Evolutionary conservation across 2,888 invertebrate genomes (phyloP).

Genomic region (Phrixothrix hirtus): DNA sequence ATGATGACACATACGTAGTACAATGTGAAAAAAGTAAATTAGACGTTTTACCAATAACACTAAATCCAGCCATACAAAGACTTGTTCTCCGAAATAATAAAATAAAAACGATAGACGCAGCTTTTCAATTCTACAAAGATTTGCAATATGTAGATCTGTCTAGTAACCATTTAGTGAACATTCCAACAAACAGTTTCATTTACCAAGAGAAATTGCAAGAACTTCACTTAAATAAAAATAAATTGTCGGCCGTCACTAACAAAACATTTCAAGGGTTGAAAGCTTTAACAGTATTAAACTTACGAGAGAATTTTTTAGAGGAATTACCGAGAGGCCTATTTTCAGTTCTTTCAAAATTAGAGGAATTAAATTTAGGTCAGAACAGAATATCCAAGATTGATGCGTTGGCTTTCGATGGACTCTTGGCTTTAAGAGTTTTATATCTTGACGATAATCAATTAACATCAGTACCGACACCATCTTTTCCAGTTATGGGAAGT

Average conservation of each 20-base stretch:
- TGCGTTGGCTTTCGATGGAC: constrained; percentile 73
- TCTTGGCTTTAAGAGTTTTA: constrained; percentile 75
- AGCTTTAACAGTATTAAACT: constrained; percentile 77
- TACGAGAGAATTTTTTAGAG: constrained; percentile 80
- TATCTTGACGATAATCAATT: constrained; percentile 85
- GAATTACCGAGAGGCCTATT: constrained; percentile 77
- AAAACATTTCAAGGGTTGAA: constrained; percentile 78
- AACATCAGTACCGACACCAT: constrained; percentile 73
- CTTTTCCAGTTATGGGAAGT: constrained; percentile 73
- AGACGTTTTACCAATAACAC: constrained; percentile 86
- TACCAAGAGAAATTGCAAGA: constrained; percentile 82
- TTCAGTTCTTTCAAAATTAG: constrained; percentile 72
- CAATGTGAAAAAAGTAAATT: constrained; percentile 84
- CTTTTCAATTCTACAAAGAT: constrained; percentile 86
- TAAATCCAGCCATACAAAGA: constrained; percentile 87
- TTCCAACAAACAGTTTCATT: constrained; percentile 77
- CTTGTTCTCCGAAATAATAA: constrained; percentile 83
- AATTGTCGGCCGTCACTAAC: constrained; percentile 78
- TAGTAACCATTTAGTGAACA: constrained; percentile 80
- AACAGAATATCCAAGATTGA: constrained; percentile 83
- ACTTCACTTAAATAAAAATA: constrained; percentile 82
- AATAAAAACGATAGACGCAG: constrained; percentile 86
- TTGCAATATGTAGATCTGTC: constrained; percentile 84
- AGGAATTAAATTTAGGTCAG: constrained; percentile 83
- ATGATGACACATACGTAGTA: constrained; percentile 86